Evolutionary conservation across 2,113 vertebrate species (phyloP), one percentile per base, ranked within the genome.

Genomic region (Struthidea cinerea): DNA sequence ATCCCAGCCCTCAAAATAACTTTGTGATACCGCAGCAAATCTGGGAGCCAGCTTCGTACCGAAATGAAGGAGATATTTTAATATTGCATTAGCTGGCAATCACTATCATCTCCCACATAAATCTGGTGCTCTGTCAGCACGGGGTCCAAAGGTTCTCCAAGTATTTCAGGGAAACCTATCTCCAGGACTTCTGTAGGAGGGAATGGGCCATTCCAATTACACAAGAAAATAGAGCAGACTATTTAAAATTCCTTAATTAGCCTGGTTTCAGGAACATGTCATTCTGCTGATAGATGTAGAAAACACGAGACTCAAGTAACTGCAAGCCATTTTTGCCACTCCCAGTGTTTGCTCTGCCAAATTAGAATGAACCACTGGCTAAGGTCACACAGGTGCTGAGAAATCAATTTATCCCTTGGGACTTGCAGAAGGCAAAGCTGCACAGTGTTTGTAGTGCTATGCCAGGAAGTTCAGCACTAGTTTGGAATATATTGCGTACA

Each of bases 181-280:
- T 61, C 77, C 17, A 60, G 8, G 33, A 83, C 78, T 93, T 74
- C 70, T 68, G 44, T 3, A 82, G 53, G 94, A 95, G 80, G 84
- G 88, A 94, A 96, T 35, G 35, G 76, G 95, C 69, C 94, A 92
- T 96, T 96, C 91, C 94, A 95, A 96, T 97, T 97, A 97, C 67
- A 87, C 35, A 59, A 67, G 92, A 89, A 96, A 96, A 96, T 11
- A 52, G 69, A 94, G 88, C 59, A 92, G 94, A 96, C 35, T 94
- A 76, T 86, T 96, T 92, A 92, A 96, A 90, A 87, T 94, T 71
- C 84, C 68, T 94, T 97, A 91, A 96, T 97, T 94, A 97, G 96
- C 89, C 90, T 39, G 90, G 77, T 91, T 97, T 90, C 67, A 37
- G 75, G 50, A 50, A 68, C 18, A 42, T 65, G 47, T 64, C 77